phyloP scores from a whole-genome alignment of 2,113 vertebrate genomes.

The Phyllopteryx taeniolatus region DNA sequence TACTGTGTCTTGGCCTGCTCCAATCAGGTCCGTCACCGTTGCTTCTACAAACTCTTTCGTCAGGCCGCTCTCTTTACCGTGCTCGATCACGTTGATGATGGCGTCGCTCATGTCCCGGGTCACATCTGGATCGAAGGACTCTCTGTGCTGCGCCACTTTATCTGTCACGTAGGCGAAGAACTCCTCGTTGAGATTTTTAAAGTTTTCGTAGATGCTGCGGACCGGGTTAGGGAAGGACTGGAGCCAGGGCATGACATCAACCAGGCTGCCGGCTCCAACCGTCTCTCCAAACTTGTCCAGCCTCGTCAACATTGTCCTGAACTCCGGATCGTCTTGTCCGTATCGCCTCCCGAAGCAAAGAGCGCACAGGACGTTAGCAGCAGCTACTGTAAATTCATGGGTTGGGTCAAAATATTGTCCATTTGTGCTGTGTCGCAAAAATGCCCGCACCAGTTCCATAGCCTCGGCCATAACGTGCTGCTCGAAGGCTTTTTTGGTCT shows the following conservation, averaged over 20 bases:
- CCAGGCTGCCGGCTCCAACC: constrained; percentile 82
- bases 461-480: constrained; percentile 77
- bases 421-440: constrained; percentile 60
- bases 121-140: constrained; percentile 62
- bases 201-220: constrained; percentile 77
- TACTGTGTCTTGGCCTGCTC: constrained; percentile 82
- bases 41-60: constrained; percentile 74
- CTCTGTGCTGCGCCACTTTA: constrained; percentile 78
- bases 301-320: constrained; percentile 71
- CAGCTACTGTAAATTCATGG: constrained; percentile 75
- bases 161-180: constrained; percentile 76
- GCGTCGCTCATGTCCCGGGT: constrained; percentile 80
- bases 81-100: constrained; percentile 75
- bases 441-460: constrained; percentile 70
- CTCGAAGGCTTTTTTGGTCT: constrained; percentile 74
- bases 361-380: constrained; percentile 81
- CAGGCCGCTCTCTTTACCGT: constrained; percentile 56
- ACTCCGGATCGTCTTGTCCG: constrained; percentile 77
- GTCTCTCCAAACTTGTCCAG: constrained; percentile 81
- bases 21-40: constrained; percentile 79
- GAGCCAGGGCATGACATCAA: constrained; percentile 87
- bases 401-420: constrained; percentile 71
- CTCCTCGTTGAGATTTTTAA: constrained; percentile 78
- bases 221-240: constrained; percentile 84
- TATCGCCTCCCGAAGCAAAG: constrained; percentile 85